phyloP scores from a whole-genome alignment of 1,140 invertebrate genomes.

The Cylas formicarius region DNA sequence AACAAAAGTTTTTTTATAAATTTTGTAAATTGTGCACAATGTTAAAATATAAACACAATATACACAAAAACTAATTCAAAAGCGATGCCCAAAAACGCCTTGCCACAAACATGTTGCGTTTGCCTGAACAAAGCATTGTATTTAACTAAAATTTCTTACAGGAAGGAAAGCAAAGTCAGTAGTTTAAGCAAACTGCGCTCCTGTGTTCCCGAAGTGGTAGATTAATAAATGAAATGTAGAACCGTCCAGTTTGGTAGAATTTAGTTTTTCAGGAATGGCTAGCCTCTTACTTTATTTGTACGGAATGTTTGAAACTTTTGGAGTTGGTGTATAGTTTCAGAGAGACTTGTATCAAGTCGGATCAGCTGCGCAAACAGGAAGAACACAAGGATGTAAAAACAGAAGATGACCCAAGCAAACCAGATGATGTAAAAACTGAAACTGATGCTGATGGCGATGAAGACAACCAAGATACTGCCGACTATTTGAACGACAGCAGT shows the following conservation, averaged over 20 bases:
- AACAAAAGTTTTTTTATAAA: too few species aligned
- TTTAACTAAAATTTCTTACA: conserved; percentile 16
- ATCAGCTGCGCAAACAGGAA: conserved; percentile 12
- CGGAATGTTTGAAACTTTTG: conserved; percentile 21
- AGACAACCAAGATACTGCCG: conserved; percentile 4
- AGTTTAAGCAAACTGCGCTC: conserved; percentile 19
- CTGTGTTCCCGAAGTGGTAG: conserved; percentile 29
- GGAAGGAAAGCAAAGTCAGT: conserved; percentile 17
- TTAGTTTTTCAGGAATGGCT: conserved; percentile 22
- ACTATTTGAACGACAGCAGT: not conserved
- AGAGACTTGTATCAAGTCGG: conserved; percentile 21
- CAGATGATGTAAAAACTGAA: conserved; percentile 6
- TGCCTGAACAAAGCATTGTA: conserved; percentile 18
- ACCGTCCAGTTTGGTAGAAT: conserved; percentile 1
- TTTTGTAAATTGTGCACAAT: too few species aligned
- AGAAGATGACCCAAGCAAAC: conserved; percentile 1
- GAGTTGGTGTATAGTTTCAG: conserved; percentile 22
- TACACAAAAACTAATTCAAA: too few species aligned
- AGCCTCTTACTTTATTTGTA: conserved; percentile 20
- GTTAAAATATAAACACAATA: too few species aligned
- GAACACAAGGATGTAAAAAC: conserved; percentile 6
- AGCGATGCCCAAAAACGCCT: conserved; percentile 9
- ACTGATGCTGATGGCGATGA: conserved; percentile 5
- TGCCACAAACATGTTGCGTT: conserved; percentile 19
- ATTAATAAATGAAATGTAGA: conserved; percentile 2